Conservation (phyloP, 2,113 vertebrate genomes). For the Theristicus caerulescens region DNA sequence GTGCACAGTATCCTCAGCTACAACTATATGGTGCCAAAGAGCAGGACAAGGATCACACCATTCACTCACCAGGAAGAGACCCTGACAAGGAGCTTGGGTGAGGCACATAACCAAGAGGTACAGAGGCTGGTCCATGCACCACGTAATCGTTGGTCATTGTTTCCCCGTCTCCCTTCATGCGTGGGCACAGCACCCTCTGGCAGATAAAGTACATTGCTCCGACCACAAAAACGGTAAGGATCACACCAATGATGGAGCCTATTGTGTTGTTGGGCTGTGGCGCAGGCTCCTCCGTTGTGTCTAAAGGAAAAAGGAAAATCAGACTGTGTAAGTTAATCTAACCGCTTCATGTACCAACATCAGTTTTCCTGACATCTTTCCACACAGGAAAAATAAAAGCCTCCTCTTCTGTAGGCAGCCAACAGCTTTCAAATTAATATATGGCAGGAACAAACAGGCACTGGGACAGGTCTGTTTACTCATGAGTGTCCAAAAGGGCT, state of each 20-base stretch:
- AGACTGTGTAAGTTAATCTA: neutral
- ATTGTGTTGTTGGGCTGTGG: slow-evolving; percentile 90
- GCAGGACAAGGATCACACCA: neutral
- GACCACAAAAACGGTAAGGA: slow-evolving; percentile 91
- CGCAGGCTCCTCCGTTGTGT: slow-evolving; percentile 90
- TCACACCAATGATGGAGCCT: slow-evolving; percentile 91
- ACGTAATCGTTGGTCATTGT: slow-evolving; percentile 94
- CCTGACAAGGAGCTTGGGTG: slow-evolving; percentile 91
- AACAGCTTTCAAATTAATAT: neutral
- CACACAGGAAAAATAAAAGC: neutral
- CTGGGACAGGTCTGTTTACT: neutral
- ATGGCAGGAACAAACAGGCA: neutral
- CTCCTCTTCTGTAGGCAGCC: neutral
- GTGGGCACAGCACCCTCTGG: slow-evolving; percentile 92
- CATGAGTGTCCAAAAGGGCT: neutral
- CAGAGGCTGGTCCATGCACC: slow-evolving; percentile 88
- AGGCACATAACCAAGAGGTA: slow-evolving; percentile 93
- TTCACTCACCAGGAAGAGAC: slow-evolving; percentile 87
- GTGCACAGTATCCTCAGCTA: neutral
- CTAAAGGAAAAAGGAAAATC: slow-evolving; percentile 64
- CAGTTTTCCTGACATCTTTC: neutral
- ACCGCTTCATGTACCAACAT: neutral
- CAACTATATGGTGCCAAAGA: neutral
- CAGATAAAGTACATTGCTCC: slow-evolving; percentile 94
- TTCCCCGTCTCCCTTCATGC: slow-evolving; percentile 95